phyloP scores from a whole-genome alignment of 2,113 vertebrate species.

The Nerophis lumbriciformis region DNA sequence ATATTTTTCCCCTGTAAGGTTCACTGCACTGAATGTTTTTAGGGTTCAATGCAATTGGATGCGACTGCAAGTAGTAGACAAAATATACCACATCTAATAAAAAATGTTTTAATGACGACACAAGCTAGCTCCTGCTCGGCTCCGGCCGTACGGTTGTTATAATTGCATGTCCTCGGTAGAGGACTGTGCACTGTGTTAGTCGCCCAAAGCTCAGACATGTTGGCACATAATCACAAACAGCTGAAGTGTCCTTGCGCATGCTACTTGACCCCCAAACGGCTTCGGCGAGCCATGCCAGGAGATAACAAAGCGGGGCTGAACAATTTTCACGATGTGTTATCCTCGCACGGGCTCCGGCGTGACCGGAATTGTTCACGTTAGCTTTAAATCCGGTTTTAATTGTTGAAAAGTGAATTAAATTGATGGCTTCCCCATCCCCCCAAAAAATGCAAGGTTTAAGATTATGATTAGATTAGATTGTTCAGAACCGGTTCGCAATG shows the following conservation, averaged over 20 bases:
- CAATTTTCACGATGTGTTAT: constrained; percentile 3
- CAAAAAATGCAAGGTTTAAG: neutral
- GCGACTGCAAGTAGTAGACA: constrained; percentile 2
- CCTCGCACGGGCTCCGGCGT: neutral
- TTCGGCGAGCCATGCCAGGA: constrained; percentile 12
- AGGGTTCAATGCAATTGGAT: constrained; percentile 20
- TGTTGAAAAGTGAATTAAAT: neutral
- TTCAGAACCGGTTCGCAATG: too few species aligned
- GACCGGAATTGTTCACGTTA: neutral
- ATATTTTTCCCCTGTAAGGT: constrained; percentile 19
- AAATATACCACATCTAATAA: neutral
- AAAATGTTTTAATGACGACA: neutral
- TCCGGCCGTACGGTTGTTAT: neutral
- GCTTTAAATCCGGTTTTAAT: neutral
- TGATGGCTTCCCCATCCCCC: neutral
- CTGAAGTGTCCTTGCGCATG: constrained; percentile 39
- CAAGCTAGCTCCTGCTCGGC: neutral
- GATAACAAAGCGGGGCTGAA: neutral
- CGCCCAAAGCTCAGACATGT: constrained; percentile 30
- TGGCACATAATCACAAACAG: constrained; percentile 33
- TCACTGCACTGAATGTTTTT: constrained; percentile 18
- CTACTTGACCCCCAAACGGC: constrained; percentile 26
- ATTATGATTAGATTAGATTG: neutral
- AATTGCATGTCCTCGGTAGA: constrained; percentile 18
- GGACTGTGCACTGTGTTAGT: neutral